Conservation (phyloP, 2,113 vertebrate genomes). For the Cairina moschata region DNA sequence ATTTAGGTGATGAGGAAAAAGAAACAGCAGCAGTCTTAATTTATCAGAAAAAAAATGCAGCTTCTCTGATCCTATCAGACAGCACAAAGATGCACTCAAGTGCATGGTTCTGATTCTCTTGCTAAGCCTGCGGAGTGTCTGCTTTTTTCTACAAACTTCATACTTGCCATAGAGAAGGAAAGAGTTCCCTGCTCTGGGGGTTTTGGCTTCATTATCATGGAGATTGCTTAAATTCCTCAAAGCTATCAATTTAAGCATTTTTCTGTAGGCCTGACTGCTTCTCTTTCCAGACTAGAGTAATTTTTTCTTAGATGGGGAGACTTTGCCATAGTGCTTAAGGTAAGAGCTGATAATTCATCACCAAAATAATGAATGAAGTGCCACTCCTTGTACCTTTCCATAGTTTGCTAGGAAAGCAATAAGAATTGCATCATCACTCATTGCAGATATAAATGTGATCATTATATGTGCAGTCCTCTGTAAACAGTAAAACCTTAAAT, state of each 20-base stretch:
- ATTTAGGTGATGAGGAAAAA: neutral
- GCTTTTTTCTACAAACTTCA: neutral
- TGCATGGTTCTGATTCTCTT: rapidly evolving
- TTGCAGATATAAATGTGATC: neutral
- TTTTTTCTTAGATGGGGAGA: neutral
- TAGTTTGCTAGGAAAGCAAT: neutral
- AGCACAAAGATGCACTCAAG: neutral
- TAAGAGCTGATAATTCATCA: slow-evolving; percentile 17
- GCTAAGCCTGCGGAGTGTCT: neutral
- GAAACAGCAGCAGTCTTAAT: neutral
- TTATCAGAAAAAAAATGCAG: neutral
- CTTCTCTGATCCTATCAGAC: neutral
- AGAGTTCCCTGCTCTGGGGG: neutral
- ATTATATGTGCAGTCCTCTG: neutral
- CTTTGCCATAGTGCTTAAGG: neutral
- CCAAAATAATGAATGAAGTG: neutral
- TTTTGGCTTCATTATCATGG: neutral
- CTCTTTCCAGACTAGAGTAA: neutral
- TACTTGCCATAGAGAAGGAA: neutral
- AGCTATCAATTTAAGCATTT: neutral
- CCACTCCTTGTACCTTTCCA: slow-evolving; percentile 16
- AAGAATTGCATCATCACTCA: neutral
- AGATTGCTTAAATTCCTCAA: neutral
- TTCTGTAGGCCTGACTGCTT: neutral
- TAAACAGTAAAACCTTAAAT: neutral